Evolutionary conservation across 1,140 invertebrate species (phyloP), one percentile per base, ranked within the genome.

Genomic region (Drosophila dunni): DNA sequence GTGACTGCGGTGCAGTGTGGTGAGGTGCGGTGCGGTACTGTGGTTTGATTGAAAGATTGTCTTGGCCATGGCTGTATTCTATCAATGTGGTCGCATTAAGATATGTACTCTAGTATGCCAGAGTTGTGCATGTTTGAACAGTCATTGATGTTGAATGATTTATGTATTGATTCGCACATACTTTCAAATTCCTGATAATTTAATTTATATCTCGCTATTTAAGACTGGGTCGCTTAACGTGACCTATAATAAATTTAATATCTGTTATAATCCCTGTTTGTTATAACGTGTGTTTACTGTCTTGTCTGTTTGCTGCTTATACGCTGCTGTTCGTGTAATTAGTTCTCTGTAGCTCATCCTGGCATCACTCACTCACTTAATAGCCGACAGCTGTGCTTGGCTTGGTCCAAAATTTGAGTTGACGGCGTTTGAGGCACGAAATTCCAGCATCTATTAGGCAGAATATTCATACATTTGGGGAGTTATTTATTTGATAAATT

Each of bases 21-120:
- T 40, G 34, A 29, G n/a, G 45, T 75, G 74, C 36, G n/a, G 45
- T 75, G 74, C 36, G 64, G 36, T 67, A 70, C 66, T 74, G 78
- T 67, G 82, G 78, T 76, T 69, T 86, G 82, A 86, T 88, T 86
- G 82, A 86, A 82, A 66, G 79, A 80, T 75, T 83, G 72, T 83
- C 56, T 56, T 62, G 68, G 45, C 45, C 64, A 66, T 45, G 29
- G 69, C 33, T 51, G 40, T 38, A 45, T 58, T 61, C 53, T 54
- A 53, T 51, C 61, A 50, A 42, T 83, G 75, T 51, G 79, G 75
- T 79, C 82, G 54, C 65, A 65, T 45, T 57, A 29, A 38, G 51
- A 50, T 45, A 44, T 48, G 34, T 15, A 10, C 24, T 13, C 15
- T 15, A 8, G 7, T 45, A 42, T 50, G 24, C 33, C 33, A 38